These are phyloP conservation scores for Kryptolebias marmoratus DNA, from an alignment of 2,113 vertebrate genomes.

Conservation along the genomic window DNA sequence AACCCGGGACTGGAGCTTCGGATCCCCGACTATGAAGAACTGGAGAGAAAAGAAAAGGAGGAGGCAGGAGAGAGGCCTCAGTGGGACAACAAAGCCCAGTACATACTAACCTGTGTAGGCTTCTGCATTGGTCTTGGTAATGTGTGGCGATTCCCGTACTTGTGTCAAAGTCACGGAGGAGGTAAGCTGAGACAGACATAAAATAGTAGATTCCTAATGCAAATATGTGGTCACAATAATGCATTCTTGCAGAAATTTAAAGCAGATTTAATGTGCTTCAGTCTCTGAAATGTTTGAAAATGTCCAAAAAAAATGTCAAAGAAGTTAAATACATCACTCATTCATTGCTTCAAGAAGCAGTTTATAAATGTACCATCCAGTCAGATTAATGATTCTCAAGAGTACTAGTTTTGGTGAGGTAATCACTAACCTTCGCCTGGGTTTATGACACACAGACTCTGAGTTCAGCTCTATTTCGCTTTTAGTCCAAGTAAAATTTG, in stretches of 20 bases:
- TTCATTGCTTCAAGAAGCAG: background rate
- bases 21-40: constrained; percentile 80
- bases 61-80: constrained; percentile 84
- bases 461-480: background rate
- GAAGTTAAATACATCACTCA: constrained; percentile 41
- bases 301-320: background rate
- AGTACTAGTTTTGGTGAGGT: background rate
- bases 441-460: background rate
- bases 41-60: constrained; percentile 83
- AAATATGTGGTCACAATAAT: background rate
- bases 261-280: background rate
- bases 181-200: constrained; percentile 73
- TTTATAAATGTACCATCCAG: background rate
- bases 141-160: constrained; percentile 94
- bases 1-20: constrained; percentile 87
- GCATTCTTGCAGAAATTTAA: background rate
- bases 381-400: constrained; percentile 41
- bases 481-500: background rate
- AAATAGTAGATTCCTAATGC: background rate
- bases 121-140: constrained; percentile 95
- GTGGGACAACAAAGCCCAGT: constrained; percentile 95
- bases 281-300: background rate
- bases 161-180: constrained; percentile 95
- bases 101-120: constrained; percentile 91
- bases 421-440: constrained; percentile 3